phyloP scores from a whole-genome alignment of 2,888 invertebrate genomes.

The Amphipyra tragopoginis region DNA sequence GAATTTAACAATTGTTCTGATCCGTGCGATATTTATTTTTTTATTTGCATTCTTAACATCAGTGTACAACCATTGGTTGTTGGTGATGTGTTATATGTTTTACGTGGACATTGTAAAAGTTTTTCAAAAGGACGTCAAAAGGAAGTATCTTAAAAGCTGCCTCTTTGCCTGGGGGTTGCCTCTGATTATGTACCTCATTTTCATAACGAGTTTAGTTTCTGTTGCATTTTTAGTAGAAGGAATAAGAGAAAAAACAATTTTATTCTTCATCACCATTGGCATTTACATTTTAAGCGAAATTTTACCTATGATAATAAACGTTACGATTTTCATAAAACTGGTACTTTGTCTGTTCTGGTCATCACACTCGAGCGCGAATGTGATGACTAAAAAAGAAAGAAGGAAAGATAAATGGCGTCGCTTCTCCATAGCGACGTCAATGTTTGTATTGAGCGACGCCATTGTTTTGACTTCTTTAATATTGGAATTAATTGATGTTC shows the following conservation, averaged over 20 bases:
- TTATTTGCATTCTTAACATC: slow-evolving; percentile 6
- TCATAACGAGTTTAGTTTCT: no score
- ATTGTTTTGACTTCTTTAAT: slow-evolving; percentile 6
- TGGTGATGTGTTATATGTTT: slow-evolving; percentile 31
- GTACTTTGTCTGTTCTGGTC: slow-evolving; percentile 12
- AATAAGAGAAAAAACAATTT: background rate
- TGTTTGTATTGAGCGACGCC: slow-evolving; percentile 28
- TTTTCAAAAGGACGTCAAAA: slow-evolving; percentile 8
- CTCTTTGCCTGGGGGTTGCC: slow-evolving; percentile 33
- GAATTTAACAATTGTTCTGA: no score
- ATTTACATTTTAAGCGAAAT: background rate
- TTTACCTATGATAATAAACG: slow-evolving; percentile 21
- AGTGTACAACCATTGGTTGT: slow-evolving; percentile 30
- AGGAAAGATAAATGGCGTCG: slow-evolving; percentile 15
- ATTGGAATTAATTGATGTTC: background rate
- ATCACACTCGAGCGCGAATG: background rate
- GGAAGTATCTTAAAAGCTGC: slow-evolving; percentile 16
- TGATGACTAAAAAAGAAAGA: background rate
- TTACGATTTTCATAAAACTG: slow-evolving; percentile 9
- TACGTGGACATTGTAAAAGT: slow-evolving; percentile 31
- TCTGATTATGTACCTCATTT: background rate
- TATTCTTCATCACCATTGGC: background rate
- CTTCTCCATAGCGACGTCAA: slow-evolving; percentile 3
- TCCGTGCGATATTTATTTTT: background rate
- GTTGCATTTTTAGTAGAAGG: background rate